A percentile compares a stretch with the other conserved stretches of the same genome.
phyloP scores from a whole-genome alignment of 2,113 vertebrate genomes.

The Lontra canadensis region DNA sequence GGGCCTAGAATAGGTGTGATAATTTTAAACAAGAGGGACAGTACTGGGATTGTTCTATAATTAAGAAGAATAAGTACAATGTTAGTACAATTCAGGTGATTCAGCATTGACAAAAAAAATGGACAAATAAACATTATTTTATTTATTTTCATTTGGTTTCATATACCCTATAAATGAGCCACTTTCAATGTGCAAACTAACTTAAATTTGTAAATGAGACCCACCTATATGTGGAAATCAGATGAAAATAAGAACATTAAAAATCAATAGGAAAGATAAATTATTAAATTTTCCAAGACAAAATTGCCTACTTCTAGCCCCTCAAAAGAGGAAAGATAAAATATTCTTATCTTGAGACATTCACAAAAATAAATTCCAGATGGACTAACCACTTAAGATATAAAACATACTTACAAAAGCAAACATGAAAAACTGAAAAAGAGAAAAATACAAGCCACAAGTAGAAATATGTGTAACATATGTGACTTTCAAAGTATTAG shows the following conservation, averaged over 20 bases:
- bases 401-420: neutral
- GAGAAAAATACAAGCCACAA: neutral
- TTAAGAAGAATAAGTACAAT: neutral
- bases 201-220: neutral
- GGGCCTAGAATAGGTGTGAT: neutral
- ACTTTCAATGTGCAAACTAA: neutral
- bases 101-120: neutral
- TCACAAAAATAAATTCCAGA: neutral
- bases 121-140: neutral
- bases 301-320: neutral
- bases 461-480: neutral
- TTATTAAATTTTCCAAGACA: neutral
- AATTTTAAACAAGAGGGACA: neutral
- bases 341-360: neutral
- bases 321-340: neutral
- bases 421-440: neutral
- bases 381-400: neutral
- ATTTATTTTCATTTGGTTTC: neutral
- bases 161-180: neutral
- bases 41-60: neutral
- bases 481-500: neutral
- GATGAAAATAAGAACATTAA: neutral
- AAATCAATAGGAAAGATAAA: neutral
- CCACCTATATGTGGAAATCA: neutral
- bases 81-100: neutral